These are phyloP conservation scores for Orius insidiosus DNA, from an alignment of 1,140 invertebrate genomes.

Conservation along the genomic window DNA sequence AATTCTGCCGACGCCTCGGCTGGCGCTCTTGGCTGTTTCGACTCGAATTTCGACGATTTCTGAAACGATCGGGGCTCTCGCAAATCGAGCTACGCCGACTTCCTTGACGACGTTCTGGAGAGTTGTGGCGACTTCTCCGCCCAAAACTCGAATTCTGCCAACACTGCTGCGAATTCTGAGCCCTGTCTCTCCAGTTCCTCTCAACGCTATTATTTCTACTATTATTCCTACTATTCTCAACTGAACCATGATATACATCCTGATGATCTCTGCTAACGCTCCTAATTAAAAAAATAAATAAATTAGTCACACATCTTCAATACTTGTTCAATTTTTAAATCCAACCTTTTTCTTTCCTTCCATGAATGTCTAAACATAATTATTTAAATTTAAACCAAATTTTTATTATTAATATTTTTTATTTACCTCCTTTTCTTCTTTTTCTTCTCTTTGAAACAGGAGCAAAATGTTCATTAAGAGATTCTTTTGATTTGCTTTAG, in stretches of 20 bases:
- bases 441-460: constrained; percentile 2
- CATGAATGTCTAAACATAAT: too few species aligned
- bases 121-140: not conserved
- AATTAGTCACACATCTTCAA: not conserved
- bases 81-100: not conserved
- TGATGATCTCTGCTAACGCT: constrained; percentile 1
- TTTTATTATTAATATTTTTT: too few species aligned
- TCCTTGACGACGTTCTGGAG: constrained; percentile 5
- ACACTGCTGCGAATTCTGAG: not conserved
- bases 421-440: constrained; percentile 4
- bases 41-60: too few species aligned
- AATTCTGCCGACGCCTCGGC: constrained; percentile 4
- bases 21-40: too few species aligned
- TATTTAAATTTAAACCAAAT: too few species aligned
- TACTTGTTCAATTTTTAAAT: too few species aligned
- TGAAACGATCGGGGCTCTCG: too few species aligned
- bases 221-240: constrained; percentile 9
- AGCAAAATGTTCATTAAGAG: constrained; percentile 4
- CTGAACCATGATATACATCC: constrained; percentile 4
- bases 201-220: constrained; percentile 13
- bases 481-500: constrained; percentile 5
- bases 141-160: too few species aligned
- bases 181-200: constrained; percentile 3
- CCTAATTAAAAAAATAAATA: constrained; percentile 3
- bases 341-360: too few species aligned